Conservation (phyloP, 2,888 invertebrate species). For the Hanleya hanleyi region DNA sequence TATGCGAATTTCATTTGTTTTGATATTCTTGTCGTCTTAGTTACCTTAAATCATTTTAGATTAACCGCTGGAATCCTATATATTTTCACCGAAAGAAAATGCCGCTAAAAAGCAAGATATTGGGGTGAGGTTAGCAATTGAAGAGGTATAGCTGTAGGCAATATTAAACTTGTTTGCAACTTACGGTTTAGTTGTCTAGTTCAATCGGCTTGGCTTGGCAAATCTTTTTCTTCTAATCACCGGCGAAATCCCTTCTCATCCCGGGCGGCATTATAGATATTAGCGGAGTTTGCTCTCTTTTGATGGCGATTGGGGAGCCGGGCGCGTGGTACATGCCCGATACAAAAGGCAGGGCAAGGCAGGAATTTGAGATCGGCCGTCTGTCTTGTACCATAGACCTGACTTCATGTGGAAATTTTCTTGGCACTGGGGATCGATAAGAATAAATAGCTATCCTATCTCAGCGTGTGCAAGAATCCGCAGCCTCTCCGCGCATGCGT, state of each 20-base stretch:
- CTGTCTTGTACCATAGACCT: background rate
- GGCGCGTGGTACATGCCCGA: background rate
- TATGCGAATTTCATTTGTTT: too few relatives aligned
- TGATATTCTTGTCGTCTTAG: too few relatives aligned
- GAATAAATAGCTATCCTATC: conserved; percentile 10
- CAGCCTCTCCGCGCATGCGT: conserved; percentile 4
- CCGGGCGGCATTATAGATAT: background rate
- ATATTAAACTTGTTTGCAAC: background rate
- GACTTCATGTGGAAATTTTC: background rate
- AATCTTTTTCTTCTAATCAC: background rate
- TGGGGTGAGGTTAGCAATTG: too few relatives aligned
- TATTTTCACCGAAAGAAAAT: too few relatives aligned
- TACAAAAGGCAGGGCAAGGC: background rate
- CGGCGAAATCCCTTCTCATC: background rate
- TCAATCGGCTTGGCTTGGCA: background rate
- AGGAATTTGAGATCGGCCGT: background rate
- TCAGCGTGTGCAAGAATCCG: background rate
- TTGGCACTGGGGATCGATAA: background rate
- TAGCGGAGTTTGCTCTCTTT: background rate
- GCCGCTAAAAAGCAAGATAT: too few relatives aligned
- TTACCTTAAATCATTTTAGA: too few relatives aligned
- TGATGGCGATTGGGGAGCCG: background rate
- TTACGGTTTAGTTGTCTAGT: background rate
- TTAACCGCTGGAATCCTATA: too few relatives aligned
- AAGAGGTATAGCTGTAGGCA: too few relatives aligned